Evolutionary conservation across 2,113 vertebrate species (phyloP).

Genomic region (Empidonax traillii): DNA sequence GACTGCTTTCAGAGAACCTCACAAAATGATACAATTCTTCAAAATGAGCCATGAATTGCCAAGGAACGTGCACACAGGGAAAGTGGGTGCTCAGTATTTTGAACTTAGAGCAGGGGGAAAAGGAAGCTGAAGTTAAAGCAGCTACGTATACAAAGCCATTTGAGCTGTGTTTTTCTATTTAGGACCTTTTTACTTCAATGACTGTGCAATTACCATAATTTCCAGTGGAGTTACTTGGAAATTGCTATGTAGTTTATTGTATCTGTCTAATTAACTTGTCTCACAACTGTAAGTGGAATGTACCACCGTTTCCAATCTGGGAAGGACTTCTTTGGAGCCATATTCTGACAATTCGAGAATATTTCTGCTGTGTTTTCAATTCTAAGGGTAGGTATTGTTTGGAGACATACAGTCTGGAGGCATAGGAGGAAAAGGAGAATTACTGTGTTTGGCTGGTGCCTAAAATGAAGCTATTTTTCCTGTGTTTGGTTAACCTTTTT

Average conservation of each 20-base stretch:
- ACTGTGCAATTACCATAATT: slow-evolving; percentile 48
- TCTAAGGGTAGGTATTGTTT: not conserved
- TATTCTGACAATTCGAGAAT: not conserved
- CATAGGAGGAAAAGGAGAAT: not conserved
- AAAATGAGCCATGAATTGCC: not conserved
- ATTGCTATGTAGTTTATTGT: slow-evolving; percentile 61
- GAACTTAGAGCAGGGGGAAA: not conserved
- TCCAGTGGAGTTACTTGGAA: slow-evolving; percentile 54
- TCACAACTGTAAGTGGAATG: slow-evolving; percentile 46
- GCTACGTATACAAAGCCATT: not conserved
- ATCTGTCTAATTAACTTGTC: slow-evolving; percentile 74
- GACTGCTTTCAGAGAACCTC: not conserved
- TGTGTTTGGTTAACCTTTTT: not conserved
- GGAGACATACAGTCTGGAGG: not conserved
- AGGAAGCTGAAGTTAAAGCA: not conserved
- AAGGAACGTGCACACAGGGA: not conserved
- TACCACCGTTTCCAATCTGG: slow-evolving; percentile 50
- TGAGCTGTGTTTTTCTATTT: slow-evolving; percentile 40
- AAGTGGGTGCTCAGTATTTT: not conserved
- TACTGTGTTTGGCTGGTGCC: not conserved
- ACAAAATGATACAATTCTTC: not conserved
- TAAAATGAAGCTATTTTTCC: slow-evolving; percentile 19
- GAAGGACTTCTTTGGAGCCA: not conserved
- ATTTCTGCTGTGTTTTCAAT: slow-evolving; percentile 25
- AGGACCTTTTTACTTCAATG: slow-evolving; percentile 14